Evolutionary conservation across 2,888 invertebrate species (phyloP), one percentile per base, ranked within the genome.

Genomic region (Ophion slaviceki): DNA sequence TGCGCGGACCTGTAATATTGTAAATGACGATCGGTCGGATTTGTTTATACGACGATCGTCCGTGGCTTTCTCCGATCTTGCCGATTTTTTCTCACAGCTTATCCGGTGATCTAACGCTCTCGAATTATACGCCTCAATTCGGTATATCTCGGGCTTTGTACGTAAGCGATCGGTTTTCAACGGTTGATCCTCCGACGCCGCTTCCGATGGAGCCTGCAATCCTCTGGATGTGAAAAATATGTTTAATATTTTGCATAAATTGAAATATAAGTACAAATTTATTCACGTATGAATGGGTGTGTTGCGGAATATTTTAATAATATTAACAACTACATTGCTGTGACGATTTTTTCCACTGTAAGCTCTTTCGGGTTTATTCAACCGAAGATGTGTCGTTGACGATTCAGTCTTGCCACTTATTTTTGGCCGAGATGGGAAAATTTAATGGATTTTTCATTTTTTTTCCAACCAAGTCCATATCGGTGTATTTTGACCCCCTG

Each of bases 21-120:
- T 76, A 11, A 72, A 75, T 53, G 70, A 61, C 67, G 82, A 67
- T 76, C 53, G 70, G 66, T 76, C 59, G 70, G 66, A 80, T 80
- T 82, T 80, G 71, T 76, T 76, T 62, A 53, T 53, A 82, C 53
- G 71, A 80, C 28, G 36, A 17, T 64, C 36, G 61, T 24, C 11
- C 28, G 45, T 74, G 59, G 45, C 32, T 20, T 36, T 20, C 68
- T 45, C 67, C 57, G 57, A 47, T 32, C 47, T 80, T 67, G 61
- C 40, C 74, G 62, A 28, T 20, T 32, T 66, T 70, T 70, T 75
- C 59, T 80, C 28, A 24, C 20, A 76, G 76, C 53, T 76, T 64
- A 53, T 64, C 75, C 75, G 11, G 59, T 45, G 28, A 67, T 76
- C 68, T 36, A 45, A 70, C 64, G 72, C 67, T 7, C 36, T 62